Evolutionary conservation across 2,888 invertebrate species (phyloP).

Genomic region (Cacoxenus indagator): DNA sequence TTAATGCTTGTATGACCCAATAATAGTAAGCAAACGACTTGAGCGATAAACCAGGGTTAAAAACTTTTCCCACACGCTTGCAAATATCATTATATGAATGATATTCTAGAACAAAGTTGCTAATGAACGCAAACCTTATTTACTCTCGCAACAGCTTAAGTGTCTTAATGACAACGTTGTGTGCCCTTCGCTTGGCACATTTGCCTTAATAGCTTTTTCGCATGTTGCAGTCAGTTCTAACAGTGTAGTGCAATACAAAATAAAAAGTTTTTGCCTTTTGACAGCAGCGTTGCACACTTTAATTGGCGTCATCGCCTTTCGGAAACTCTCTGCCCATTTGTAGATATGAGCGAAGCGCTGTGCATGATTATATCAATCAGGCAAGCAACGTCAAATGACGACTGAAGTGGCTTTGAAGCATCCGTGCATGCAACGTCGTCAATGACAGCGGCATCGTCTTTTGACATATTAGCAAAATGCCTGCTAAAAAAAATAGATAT

Average conservation of each 20-base stretch:
- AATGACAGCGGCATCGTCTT: constrained; percentile 8
- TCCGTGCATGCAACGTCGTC: no score
- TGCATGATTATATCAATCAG: constrained; percentile 9
- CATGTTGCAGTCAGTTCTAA: not conserved
- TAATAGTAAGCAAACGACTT: no score
- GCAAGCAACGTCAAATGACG: not conserved
- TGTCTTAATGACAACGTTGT: no score
- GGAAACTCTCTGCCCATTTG: constrained; percentile 9
- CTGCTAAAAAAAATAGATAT: not conserved
- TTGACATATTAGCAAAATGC: not conserved
- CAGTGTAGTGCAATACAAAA: not conserved
- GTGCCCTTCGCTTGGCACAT: not conserved
- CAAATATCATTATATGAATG: no score
- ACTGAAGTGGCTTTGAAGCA: no score
- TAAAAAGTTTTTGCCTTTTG: no score
- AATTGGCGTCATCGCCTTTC: not conserved
- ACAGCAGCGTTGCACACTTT: not conserved
- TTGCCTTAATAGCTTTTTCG: not conserved
- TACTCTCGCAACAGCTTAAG: no score
- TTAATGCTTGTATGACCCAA: no score
- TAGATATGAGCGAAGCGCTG: not conserved
- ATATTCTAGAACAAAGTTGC: not conserved
- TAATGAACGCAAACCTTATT: not conserved
- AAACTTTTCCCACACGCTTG: no score
- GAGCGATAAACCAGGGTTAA: no score